Percentiles rank a stretch among this genome's conserved stretches.
Evolutionary conservation across 2,113 vertebrate genomes (phyloP).

Genomic region (Takifugu bimaculatus): DNA sequence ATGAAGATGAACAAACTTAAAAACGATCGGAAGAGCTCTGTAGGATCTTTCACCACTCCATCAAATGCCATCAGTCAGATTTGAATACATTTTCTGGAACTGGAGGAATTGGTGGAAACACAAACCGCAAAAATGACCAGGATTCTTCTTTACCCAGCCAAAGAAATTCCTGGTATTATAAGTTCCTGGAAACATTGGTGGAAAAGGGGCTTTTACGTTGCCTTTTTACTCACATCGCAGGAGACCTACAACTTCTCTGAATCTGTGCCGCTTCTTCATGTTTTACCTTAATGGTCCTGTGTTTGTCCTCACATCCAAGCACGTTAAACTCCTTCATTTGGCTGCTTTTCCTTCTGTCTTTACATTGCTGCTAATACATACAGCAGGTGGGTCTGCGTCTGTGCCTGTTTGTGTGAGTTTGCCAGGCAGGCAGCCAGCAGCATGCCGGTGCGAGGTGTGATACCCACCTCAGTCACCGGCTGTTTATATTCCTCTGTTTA

Average conservation of each 20-base stretch:
- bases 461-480: slow-evolving; percentile 59
- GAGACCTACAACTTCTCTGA: not conserved
- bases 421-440: slow-evolving; percentile 59
- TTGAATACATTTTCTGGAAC: too few species aligned
- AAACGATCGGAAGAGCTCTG: too few species aligned
- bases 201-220: too few species aligned
- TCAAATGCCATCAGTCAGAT: too few species aligned
- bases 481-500: slow-evolving; percentile 71
- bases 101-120: too few species aligned
- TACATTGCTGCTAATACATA: slow-evolving; percentile 24
- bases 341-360: slow-evolving; percentile 19
- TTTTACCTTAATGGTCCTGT: slow-evolving; percentile 26
- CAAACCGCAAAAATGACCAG: too few species aligned
- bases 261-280: slow-evolving; percentile 17
- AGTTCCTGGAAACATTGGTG: too few species aligned
- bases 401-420: slow-evolving; percentile 26
- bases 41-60: too few species aligned
- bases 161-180: too few species aligned
- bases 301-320: slow-evolving; percentile 23
- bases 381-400: slow-evolving; percentile 11
- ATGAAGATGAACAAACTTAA: too few species aligned
- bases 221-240: slow-evolving; percentile 10
- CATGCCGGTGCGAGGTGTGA: slow-evolving; percentile 59
- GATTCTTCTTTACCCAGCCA: too few species aligned
- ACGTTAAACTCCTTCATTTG: slow-evolving; percentile 22